Conservation (phyloP, 2,888 invertebrate genomes). For the Pachydiplax longipennis region DNA sequence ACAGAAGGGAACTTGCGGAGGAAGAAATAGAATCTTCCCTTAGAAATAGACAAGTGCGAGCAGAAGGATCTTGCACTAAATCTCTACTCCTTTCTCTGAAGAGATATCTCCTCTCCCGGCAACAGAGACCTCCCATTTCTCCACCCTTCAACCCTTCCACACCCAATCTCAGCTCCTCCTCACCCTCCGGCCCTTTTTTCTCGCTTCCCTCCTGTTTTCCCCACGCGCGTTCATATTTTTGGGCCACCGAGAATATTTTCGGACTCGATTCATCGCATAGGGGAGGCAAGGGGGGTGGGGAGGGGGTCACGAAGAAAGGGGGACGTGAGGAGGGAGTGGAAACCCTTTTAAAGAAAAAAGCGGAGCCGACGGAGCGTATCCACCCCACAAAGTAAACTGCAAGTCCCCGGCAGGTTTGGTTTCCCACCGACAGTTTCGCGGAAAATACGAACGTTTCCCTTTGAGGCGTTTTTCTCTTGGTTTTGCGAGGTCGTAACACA, state of each 20-base stretch:
- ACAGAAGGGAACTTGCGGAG: not conserved
- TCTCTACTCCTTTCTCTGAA: not conserved
- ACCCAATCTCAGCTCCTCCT: not conserved
- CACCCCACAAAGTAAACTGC: not conserved
- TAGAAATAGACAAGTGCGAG: not conserved
- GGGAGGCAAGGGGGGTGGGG: not conserved
- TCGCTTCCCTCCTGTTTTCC: not conserved
- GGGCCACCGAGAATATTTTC: conserved; percentile 36
- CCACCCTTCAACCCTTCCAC: not conserved
- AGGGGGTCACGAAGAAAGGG: not conserved
- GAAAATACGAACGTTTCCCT: not conserved
- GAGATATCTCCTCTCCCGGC: not conserved
- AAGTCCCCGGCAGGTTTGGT: not conserved
- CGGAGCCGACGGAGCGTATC: not conserved
- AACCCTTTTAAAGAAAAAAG: not conserved
- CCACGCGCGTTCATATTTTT: conserved; percentile 36
- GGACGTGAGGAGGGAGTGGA: not conserved
- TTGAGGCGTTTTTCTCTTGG: not conserved
- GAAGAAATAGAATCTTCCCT: not conserved
- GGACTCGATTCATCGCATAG: conserved; percentile 35
- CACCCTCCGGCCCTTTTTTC: not conserved
- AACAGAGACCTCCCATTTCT: not conserved
- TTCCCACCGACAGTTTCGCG: not conserved
- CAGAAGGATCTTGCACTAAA: not conserved
- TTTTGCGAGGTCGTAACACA: not conserved